Evolutionary conservation across 2,888 invertebrate genomes (phyloP), one percentile per base, ranked within the genome.

Genomic region (Orthosia gracilis): DNA sequence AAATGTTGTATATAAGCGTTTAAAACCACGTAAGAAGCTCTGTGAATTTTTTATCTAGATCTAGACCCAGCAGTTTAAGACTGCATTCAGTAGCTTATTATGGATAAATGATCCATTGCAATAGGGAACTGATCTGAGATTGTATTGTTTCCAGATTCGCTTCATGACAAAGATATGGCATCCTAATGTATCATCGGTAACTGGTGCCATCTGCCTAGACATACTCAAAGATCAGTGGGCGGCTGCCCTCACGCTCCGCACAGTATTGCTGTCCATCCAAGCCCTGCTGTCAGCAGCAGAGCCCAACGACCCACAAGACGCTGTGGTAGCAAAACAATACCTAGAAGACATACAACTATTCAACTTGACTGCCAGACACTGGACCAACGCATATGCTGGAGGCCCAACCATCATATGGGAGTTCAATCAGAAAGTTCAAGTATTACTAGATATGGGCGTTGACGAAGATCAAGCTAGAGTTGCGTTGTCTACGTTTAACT

Each of bases 121-220:
- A 31, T 47, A 3, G 12, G 17, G 47, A 58, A 54, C 49, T 76
- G 40, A 76, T 71, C 54, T 61, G 61, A 13, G 18, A 50, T 49
- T 40, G 52, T 67, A 54, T 49, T 67, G 58, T 82, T 94, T 96
- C 26, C 93, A 99, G 99, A 99, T 99, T 83, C 98, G 98, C 86
- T 99, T 99, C 97, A 97, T 98, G 86, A 99, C 99, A 81, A 99
- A 98, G 97, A 99, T 99, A 93, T 99, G 99, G 99, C 99, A 99
- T 96, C 99, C 99, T 70, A 99, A 99, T 96, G 99, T 99, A 91
- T 99, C 99, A 68, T 99, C 99, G 21, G 99, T 99, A 21, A 99
- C 99, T 0, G 99, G 99, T 73, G 99, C 99, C 66, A 99, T 99
- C 91, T 99, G 99, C 95, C 97, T 99, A 94, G 99, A 99, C 94